These are phyloP conservation scores for Rhagonycha lutea DNA, from an alignment of 2,888 invertebrate species.

Conservation along the genomic window DNA sequence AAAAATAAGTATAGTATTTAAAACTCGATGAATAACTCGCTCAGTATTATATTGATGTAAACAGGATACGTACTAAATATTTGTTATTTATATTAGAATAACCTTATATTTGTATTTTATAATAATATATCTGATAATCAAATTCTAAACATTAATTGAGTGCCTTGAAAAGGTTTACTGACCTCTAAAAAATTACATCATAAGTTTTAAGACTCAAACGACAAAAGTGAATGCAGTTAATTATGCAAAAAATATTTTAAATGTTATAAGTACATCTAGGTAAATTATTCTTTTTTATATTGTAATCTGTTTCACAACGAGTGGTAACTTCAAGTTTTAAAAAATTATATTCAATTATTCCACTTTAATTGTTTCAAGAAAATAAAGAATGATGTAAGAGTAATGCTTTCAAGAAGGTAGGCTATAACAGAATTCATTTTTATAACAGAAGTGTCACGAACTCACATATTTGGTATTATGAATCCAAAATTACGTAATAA, in stretches of 20 bases:
- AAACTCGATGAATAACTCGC: too few species aligned
- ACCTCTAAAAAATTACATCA: neutral
- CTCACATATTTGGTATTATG: neutral
- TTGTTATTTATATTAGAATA: too few species aligned
- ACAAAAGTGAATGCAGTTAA: neutral
- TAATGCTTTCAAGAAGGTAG: neutral
- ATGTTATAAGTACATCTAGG: neutral
- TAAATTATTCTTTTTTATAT: neutral
- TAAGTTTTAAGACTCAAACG: neutral
- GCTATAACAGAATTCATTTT: neutral
- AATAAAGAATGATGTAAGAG: neutral
- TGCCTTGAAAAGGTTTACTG: neutral
- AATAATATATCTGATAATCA: neutral
- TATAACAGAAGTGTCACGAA: neutral
- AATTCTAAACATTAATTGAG: neutral
- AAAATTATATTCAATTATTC: neutral
- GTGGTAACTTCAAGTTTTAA: neutral
- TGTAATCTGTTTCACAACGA: neutral
- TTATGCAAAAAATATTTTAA: neutral
- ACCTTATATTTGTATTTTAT: neutral
- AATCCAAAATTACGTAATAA: neutral
- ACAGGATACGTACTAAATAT: too few species aligned
- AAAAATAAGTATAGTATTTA: too few species aligned
- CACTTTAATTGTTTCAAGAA: neutral
- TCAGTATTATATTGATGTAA: too few species aligned